Base-by-base conservation (phyloP, 2,797 vertebrate genomes). In the Enteromius unitaeniatus region DNA sequence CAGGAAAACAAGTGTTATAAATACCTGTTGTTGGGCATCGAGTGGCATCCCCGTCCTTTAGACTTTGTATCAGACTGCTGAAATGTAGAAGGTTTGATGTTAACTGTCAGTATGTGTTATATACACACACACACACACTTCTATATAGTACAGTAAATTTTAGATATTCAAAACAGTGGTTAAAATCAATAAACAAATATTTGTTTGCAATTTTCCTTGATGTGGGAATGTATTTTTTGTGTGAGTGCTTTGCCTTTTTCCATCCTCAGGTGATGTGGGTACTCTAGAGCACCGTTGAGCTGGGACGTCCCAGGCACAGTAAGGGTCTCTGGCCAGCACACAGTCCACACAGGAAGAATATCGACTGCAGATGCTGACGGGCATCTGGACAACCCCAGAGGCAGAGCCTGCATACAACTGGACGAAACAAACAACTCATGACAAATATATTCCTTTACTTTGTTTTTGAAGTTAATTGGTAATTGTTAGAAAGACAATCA, bases 261-360 rank as follows among this genome's bases (percentile, higher is more conserved):
- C 21, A 2, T 58, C 8, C 21, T 72, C 28, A 0, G 87, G 26
- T 6, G 70, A 76, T 40, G 80, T 60, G 75, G 58, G 1, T 78
- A 92, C 84, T 0, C 76, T 84, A 51, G 92, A 84, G 84, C 96
- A 95, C 0, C 4, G 55, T 0, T 47, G 0, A 2, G 86, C 2
- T 5, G 85, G 28, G 10, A 73, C 68, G 65, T 93, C 88, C 95
- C 95, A 95, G 0, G 89, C 92, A 1, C 96, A 95, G 91, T 95
- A 95, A 0, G 95, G 96, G 79, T 96, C 95, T 83, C 95, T 89
- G 15, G 95, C 93, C 86, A 96, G 84, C 85, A 96, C 19, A 42
- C 96, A 96, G 88, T 96, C 95, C 85, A 87, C 83, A 89, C 96
- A 96, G 2, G 83, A 73, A 64, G 58, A 31, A 42, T 95, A 92